Evolutionary conservation across 2,888 invertebrate species (phyloP).

Genomic region (Ennomos erosarius): DNA sequence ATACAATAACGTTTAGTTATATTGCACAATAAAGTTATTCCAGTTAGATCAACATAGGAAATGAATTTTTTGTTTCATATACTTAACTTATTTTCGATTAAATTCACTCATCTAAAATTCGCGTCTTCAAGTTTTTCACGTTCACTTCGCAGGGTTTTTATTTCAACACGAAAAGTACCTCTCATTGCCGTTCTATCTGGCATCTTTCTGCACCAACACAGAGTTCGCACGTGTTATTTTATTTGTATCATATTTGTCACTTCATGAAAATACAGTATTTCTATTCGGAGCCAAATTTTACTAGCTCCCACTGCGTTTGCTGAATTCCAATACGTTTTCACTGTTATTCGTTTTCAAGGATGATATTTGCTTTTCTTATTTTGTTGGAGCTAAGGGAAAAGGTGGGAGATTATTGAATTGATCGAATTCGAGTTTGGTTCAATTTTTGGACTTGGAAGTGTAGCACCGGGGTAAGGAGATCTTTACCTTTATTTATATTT

Average conservation of each 20-base stretch:
- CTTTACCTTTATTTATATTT: too few species aligned
- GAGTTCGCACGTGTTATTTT: slow-evolving; percentile 47
- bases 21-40: too few species aligned
- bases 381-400: slow-evolving; percentile 9
- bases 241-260: slow-evolving; percentile 62
- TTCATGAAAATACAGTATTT: slow-evolving; percentile 57
- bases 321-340: slow-evolving; percentile 51
- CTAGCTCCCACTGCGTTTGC: slow-evolving; percentile 40
- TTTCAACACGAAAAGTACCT: too few species aligned
- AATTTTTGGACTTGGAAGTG: too few species aligned
- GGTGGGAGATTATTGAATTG: slow-evolving; percentile 24
- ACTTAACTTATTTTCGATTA: too few species aligned
- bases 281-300: slow-evolving; percentile 51
- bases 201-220: slow-evolving; percentile 17
- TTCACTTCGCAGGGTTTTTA: too few species aligned
- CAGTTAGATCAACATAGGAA: too few species aligned
- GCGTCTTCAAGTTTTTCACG: too few species aligned
- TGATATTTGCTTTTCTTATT: slow-evolving; percentile 45
- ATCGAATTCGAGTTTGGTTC: background rate
- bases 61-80: too few species aligned
- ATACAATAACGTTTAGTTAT: too few species aligned
- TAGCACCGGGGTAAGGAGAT: too few species aligned
- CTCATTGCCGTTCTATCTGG: slow-evolving; percentile 13
- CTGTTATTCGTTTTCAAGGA: slow-evolving; percentile 37
- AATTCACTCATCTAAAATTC: too few species aligned